Conservation (phyloP, 2,113 vertebrate species). For the Trematocara zebra region DNA sequence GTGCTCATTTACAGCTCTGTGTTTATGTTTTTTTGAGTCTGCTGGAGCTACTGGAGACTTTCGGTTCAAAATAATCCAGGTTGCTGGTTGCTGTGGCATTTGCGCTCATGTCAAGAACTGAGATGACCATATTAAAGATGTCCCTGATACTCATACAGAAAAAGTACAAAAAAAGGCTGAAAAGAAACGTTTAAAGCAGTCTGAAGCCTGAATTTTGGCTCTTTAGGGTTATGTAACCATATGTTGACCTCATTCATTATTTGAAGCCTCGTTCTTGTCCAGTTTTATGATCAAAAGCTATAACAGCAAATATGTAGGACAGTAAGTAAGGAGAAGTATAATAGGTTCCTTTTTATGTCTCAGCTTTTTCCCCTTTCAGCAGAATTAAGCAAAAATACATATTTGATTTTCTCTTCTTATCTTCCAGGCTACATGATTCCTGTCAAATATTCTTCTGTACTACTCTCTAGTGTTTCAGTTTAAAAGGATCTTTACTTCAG, state of each 20-base stretch:
- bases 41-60: not conserved
- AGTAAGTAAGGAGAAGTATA: not conserved
- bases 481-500: not conserved
- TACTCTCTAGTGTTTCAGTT: not conserved
- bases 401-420: not conserved
- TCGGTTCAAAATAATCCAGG: not conserved
- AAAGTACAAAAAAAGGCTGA: not conserved
- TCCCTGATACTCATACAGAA: not conserved
- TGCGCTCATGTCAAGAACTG: not conserved
- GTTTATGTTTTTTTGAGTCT: not conserved
- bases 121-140: not conserved
- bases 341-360: not conserved
- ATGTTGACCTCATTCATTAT: not conserved
- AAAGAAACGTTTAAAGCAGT: not conserved
- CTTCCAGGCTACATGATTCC: not conserved
- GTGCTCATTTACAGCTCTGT: not conserved
- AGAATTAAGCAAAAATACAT: not conserved
- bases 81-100: not conserved
- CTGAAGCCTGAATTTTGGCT: not conserved
- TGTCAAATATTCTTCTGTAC: not conserved
- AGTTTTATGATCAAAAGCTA: not conserved
- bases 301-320: not conserved
- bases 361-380: not conserved
- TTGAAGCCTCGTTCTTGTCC: not conserved
- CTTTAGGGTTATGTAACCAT: not conserved